Conservation (phyloP, 2,888 invertebrate genomes). For the Pecten maximus region DNA sequence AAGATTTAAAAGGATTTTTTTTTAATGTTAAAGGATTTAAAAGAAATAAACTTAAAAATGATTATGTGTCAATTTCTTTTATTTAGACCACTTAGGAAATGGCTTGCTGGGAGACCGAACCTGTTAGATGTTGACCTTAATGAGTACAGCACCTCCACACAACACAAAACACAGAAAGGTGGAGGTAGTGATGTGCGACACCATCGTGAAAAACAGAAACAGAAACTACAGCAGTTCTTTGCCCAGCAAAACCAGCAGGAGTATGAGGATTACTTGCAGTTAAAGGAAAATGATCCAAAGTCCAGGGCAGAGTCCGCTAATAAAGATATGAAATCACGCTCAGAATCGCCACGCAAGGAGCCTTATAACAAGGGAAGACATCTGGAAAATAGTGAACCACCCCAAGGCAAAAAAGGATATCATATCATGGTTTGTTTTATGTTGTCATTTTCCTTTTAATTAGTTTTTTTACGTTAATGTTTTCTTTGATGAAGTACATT, state of each 20-base stretch:
- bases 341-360: constrained; percentile 59
- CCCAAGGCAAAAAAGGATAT: constrained; percentile 62
- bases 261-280: constrained; percentile 67
- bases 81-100: constrained; percentile 65
- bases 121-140: constrained; percentile 37
- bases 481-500: no score
- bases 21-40: no score
- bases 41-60: no score
- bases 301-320: constrained; percentile 43
- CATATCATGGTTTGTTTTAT: constrained; percentile 60
- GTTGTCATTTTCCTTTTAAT: neutral
- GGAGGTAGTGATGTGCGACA: constrained; percentile 50
- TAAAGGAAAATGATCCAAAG: constrained; percentile 58
- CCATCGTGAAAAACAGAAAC: constrained; percentile 66
- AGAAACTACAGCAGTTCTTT: constrained; percentile 70
- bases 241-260: constrained; percentile 70
- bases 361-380: constrained; percentile 46
- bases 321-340: constrained; percentile 53
- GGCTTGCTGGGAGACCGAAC: constrained; percentile 58
- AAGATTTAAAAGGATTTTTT: no score
- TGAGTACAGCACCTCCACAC: constrained; percentile 32
- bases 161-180: constrained; percentile 37
- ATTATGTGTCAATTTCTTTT: neutral
- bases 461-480: no score
- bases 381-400: constrained; percentile 57